These are phyloP conservation scores for Corythoichthys haematopterus DNA, from an alignment of 2,113 vertebrate genomes.

Conservation along the genomic window DNA sequence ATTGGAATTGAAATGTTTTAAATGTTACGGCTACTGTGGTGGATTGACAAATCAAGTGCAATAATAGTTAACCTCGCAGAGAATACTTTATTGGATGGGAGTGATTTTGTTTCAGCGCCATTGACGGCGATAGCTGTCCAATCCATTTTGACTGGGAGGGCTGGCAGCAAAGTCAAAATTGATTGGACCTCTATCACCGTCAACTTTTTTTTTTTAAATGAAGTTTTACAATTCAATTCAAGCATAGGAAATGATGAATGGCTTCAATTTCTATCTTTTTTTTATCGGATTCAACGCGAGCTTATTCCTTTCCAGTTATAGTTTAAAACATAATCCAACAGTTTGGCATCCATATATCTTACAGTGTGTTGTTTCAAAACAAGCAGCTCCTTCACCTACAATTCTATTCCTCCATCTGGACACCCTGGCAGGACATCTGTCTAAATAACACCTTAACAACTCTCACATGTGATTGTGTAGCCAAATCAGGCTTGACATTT, in stretches of 20 bases:
- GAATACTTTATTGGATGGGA: background rate
- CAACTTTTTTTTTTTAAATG: too few relatives aligned
- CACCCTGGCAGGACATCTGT: constrained; percentile 40
- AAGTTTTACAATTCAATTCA: too few relatives aligned
- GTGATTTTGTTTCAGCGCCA: too few relatives aligned
- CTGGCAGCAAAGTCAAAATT: too few relatives aligned
- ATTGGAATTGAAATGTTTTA: constrained; percentile 5
- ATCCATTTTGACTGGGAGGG: too few relatives aligned
- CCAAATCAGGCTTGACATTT: constrained; percentile 42
- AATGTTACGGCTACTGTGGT: background rate
- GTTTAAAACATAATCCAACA: background rate
- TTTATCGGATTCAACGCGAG: constrained; percentile 17
- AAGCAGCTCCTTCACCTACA: constrained; percentile 1
- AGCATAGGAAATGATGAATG: constrained; percentile 23
- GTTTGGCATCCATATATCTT: background rate
- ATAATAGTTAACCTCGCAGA: background rate
- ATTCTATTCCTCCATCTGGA: constrained; percentile 22
- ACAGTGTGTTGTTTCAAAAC: background rate
- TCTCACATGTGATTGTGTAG: constrained; percentile 23
- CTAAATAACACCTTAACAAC: constrained; percentile 40
- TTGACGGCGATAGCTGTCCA: too few relatives aligned
- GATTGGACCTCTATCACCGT: too few relatives aligned
- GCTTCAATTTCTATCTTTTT: constrained; percentile 30
- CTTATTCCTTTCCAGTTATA: background rate
- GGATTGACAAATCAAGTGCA: background rate